Conservation (phyloP, 1,140 invertebrate species). For the Eupeodes corollae region DNA sequence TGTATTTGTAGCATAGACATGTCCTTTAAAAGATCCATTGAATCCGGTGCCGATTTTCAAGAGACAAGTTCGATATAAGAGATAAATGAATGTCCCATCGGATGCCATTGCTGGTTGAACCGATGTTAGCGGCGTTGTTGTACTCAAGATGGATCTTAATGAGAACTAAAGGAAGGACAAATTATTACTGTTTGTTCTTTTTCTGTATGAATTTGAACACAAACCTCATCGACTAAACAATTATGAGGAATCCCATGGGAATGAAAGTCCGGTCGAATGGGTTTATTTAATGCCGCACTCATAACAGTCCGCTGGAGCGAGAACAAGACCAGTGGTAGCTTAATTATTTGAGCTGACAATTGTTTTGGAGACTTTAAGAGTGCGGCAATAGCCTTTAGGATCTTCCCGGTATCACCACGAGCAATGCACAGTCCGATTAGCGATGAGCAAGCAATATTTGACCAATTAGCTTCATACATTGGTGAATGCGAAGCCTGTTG, state of each 20-base stretch:
- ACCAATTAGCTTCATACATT: constrained; percentile 56
- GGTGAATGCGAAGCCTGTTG: constrained; percentile 30
- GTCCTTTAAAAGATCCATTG: constrained; percentile 76
- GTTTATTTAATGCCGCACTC: constrained; percentile 73
- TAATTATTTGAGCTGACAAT: constrained; percentile 66
- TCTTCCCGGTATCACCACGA: constrained; percentile 83
- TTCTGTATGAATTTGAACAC: background rate
- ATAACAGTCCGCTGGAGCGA: constrained; percentile 82
- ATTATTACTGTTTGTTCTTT: too few species aligned
- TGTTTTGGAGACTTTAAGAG: constrained; percentile 75
- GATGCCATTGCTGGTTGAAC: constrained; percentile 56
- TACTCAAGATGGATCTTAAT: constrained; percentile 12
- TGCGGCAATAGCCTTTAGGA: constrained; percentile 73
- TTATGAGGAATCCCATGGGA: constrained; percentile 72
- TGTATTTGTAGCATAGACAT: constrained; percentile 67
- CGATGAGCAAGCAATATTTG: constrained; percentile 79
- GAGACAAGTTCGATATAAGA: constrained; percentile 66
- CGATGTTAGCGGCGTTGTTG: background rate
- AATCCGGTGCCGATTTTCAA: constrained; percentile 89
- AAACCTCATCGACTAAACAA: constrained; percentile 62
- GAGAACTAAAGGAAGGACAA: constrained; percentile 15
- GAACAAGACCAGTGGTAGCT: constrained; percentile 78
- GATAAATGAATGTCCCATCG: constrained; percentile 80
- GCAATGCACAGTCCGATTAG: constrained; percentile 85
- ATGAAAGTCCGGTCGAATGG: constrained; percentile 75